Conservation (phyloP, 2,888 invertebrate genomes). For the Drosophila kambysellisi region DNA sequence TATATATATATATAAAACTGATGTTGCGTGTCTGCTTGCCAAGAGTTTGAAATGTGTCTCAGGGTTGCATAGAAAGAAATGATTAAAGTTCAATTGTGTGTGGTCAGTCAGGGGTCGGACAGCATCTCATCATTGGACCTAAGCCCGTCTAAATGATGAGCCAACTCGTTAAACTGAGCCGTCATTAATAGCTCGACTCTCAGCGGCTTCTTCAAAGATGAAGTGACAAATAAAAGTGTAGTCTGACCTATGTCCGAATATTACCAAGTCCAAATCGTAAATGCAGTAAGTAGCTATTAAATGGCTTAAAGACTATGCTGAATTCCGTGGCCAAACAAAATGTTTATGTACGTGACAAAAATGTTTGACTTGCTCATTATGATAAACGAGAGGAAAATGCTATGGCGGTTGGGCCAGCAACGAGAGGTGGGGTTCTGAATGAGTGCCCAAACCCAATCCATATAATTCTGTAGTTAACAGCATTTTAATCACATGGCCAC, state of each 20-base stretch:
- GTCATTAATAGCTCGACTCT: conserved; percentile 45
- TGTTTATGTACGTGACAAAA: conserved; percentile 65
- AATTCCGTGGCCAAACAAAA: conserved; percentile 34
- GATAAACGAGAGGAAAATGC: conserved; percentile 16
- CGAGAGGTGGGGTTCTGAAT: conserved; percentile 32
- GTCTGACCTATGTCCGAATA: conserved; percentile 37
- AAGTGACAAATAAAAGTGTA: conserved; percentile 41
- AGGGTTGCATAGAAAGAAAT: conserved; percentile 2
- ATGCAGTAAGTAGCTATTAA: conserved; percentile 68
- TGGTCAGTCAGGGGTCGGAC: conserved; percentile 35
- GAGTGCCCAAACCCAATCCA: conserved; percentile 39
- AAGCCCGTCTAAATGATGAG: conserved; percentile 19
- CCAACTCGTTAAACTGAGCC: conserved; percentile 55
- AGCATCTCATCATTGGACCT: conserved; percentile 14
- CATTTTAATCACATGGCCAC: conserved; percentile 59
- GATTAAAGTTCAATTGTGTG: conserved; percentile 45
- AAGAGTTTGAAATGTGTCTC: conserved; percentile 12
- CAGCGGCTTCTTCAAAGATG: conserved; percentile 65
- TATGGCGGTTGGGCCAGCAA: background rate
- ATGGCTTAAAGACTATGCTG: conserved; percentile 45
- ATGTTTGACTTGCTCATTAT: conserved; percentile 49
- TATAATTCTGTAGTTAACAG: conserved; percentile 23
- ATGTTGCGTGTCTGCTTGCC: conserved; percentile 20
- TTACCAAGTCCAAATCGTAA: conserved; percentile 56
- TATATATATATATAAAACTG: background rate